These are phyloP conservation scores for Salvelinus namaycush DNA, from an alignment of 2,113 vertebrate genomes.

Conservation along the genomic window DNA sequence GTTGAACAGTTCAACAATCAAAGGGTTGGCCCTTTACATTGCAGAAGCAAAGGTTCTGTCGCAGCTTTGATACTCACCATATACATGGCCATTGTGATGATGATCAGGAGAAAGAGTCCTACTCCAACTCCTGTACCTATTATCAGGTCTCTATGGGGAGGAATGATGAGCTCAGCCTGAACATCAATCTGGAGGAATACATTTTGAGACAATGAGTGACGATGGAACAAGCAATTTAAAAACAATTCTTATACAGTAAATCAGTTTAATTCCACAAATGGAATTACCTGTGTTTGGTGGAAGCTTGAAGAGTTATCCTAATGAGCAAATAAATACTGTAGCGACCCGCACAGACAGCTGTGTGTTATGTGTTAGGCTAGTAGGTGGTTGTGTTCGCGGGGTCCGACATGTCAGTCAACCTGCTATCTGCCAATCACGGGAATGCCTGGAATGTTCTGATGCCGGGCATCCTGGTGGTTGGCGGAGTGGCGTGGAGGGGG, in stretches of 20 bases:
- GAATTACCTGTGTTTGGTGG: slow-evolving; percentile 7
- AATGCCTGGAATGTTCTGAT: no score
- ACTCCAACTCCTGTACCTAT: slow-evolving; percentile 36
- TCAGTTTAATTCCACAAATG: background rate
- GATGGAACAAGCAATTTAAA: background rate
- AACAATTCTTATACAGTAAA: background rate
- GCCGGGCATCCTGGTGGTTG: no score
- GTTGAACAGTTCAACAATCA: background rate
- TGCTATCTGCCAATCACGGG: no score
- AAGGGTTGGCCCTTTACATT: background rate
- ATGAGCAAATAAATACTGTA: background rate
- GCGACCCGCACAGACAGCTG: no score
- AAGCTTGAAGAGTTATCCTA: slow-evolving; percentile 13
- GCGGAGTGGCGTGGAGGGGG: no score
- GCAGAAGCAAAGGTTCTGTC: background rate
- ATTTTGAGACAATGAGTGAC: background rate
- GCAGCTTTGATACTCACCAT: slow-evolving; percentile 51
- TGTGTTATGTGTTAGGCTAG: no score
- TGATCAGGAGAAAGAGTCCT: slow-evolving; percentile 59
- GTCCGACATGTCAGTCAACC: no score
- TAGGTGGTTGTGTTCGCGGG: no score
- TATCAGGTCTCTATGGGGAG: slow-evolving; percentile 37
- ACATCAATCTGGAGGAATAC: slow-evolving; percentile 42
- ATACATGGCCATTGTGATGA: slow-evolving; percentile 55
- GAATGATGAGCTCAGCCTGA: slow-evolving; percentile 52